phyloP scores from a whole-genome alignment of 2,888 invertebrate species.

The Tromatobia lineatoria region DNA sequence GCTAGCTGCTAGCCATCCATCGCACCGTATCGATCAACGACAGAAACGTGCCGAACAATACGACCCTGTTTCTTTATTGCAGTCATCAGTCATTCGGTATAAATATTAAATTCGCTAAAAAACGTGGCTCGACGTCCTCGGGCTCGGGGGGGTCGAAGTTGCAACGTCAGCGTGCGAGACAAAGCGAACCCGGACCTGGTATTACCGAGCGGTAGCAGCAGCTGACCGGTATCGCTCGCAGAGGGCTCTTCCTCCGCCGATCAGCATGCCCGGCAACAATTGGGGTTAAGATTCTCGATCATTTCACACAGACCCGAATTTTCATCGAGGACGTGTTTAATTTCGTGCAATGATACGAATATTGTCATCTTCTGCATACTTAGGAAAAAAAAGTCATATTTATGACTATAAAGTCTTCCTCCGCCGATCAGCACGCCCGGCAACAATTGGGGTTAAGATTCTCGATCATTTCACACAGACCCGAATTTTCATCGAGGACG shows the following conservation, averaged over 20 bases:
- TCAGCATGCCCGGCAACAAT: background rate
- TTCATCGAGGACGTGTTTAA: background rate
- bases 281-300: background rate
- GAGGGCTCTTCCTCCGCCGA: constrained; percentile 5
- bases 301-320: background rate
- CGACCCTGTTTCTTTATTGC: constrained; percentile 83
- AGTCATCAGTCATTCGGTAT: constrained; percentile 85
- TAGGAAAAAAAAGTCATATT: no score
- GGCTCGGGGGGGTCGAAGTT: constrained; percentile 81
- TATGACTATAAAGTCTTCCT: background rate
- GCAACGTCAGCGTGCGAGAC: constrained; percentile 82
- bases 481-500: background rate
- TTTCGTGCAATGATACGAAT: background rate
- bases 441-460: background rate
- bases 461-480: background rate
- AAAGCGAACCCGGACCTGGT: constrained; percentile 58
- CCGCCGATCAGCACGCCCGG: constrained; percentile 14
- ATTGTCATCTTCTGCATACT: background rate
- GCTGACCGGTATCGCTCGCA: constrained; percentile 64
- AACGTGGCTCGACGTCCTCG: constrained; percentile 73
- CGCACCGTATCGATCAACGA: constrained; percentile 84
- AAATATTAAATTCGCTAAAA: constrained; percentile 86
- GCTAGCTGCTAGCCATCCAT: constrained; percentile 57
- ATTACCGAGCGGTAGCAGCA: constrained; percentile 53
- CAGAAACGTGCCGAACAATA: constrained; percentile 84